phyloP scores from a whole-genome alignment of 2,113 vertebrate genomes.

The Haemorhous mexicanus region DNA sequence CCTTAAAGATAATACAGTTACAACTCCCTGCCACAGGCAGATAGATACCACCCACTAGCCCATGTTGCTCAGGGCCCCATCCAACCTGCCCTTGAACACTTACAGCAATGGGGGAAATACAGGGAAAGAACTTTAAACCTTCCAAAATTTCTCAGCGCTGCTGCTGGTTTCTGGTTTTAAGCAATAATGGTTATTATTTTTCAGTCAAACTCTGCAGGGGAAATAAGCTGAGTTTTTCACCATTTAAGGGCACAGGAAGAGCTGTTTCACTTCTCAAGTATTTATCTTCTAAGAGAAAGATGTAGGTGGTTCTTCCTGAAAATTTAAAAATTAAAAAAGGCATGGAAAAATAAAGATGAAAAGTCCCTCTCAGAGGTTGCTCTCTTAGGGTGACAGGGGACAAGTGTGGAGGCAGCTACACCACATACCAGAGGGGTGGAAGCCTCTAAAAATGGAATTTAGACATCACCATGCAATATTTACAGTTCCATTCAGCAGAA shows the following conservation, averaged over 20 bases:
- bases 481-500: not conserved
- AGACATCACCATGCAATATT: not conserved
- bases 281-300: slow-evolving; percentile 60
- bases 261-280: slow-evolving; percentile 40
- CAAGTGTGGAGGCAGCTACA: not conserved
- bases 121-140: not conserved
- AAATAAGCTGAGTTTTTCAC: slow-evolving; percentile 28
- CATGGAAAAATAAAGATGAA: slow-evolving; percentile 52
- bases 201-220: slow-evolving; percentile 20
- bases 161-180: slow-evolving; percentile 42
- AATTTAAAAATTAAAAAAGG: not conserved
- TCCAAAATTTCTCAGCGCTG: not conserved
- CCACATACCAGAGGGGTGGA: not conserved
- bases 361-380: not conserved
- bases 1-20: not conserved
- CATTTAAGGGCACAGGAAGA: slow-evolving; percentile 66
- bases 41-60: not conserved
- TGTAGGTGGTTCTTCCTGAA: slow-evolving; percentile 60
- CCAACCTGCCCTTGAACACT: not conserved
- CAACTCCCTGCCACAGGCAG: not conserved
- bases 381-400: not conserved
- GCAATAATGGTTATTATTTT: slow-evolving; percentile 22
- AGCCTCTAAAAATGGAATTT: not conserved
- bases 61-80: not conserved
- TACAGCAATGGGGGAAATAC: not conserved